Evolutionary conservation across 2,113 vertebrate species (phyloP), one percentile per base, ranked within the genome.

Genomic region (Empidonax traillii): DNA sequence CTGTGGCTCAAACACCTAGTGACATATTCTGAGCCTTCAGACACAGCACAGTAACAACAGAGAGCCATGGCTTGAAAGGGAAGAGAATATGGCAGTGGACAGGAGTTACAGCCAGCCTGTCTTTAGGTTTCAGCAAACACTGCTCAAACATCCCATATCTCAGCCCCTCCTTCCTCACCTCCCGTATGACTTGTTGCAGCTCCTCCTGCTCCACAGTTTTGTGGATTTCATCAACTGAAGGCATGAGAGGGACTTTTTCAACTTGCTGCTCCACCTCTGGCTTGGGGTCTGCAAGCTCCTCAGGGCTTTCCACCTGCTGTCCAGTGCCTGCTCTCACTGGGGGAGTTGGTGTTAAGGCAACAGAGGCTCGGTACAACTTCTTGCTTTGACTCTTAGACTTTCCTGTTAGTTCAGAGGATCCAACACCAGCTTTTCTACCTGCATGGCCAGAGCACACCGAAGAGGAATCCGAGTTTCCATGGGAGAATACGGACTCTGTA

Each of bases 161-260:
- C 71, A 88, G 65, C 4, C 72, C 25, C 24, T 71, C 24, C 44
- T 10, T 89, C 78, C 97, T 97, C 84, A 99, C 99, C 99, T 99
- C 99, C 76, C 97, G 97, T 77, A 99, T 99, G 80, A 99, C 98
- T 97, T 99, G 98, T 61, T 99, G 98, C 77, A 99, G 95, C 68
- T 98, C 98, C 65, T 98, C 97, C 55, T 98, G 98, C 39, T 98
- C 98, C 61, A 96, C 91, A 3, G 95, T 92, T 94, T 56, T 97
- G 66, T 97, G 90, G 72, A 92, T 94, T 72, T 98, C 97, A 71
- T 98, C 98, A 77, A 77, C 51, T 1, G 85, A 89, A 49, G 95
- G 77, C 61, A 82, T 6, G 2, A 74, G 56, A 44, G 97, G 58
- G 12, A 85, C 68, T 53, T 92, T 96, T 68, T 97, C 97, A 81